Evolutionary conservation across 2,888 invertebrate genomes (phyloP).

Genomic region (Nematopogon swammerdamellus): DNA sequence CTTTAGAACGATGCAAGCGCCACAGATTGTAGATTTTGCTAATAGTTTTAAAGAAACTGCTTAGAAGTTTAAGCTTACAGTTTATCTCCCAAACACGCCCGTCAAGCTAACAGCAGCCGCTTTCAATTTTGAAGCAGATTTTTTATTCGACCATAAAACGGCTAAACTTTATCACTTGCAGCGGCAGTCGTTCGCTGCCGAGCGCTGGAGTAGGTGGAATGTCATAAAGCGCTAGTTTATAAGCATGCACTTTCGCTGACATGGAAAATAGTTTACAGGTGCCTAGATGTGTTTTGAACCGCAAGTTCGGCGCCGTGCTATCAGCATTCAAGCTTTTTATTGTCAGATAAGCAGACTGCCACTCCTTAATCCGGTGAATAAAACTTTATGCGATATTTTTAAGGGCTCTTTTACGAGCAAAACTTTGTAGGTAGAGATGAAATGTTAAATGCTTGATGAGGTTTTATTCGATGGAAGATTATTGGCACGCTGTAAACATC

Average conservation of each 20-base stretch:
- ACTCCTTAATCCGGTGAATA: conserved; percentile 45
- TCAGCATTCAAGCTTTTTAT: conserved; percentile 34
- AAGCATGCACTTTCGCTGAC: conserved; percentile 47
- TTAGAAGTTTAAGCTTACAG: too few species aligned
- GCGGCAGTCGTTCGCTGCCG: background rate
- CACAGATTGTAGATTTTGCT: too few species aligned
- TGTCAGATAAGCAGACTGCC: conserved; percentile 25
- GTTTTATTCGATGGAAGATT: background rate
- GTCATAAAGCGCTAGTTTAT: conserved; percentile 31
- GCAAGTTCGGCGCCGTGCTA: conserved; percentile 22
- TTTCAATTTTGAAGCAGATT: background rate
- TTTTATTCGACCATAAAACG: background rate
- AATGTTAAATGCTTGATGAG: conserved; percentile 40
- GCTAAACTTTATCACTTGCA: background rate
- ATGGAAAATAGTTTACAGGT: conserved; percentile 51
- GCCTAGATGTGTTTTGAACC: conserved; percentile 20
- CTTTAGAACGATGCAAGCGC: too few species aligned
- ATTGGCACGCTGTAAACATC: too few species aligned
- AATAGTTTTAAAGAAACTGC: too few species aligned
- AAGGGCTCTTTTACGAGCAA: conserved; percentile 37
- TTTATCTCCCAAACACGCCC: too few species aligned
- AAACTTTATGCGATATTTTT: conserved; percentile 47
- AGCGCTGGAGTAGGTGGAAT: background rate
- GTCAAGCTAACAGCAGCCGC: too few species aligned
- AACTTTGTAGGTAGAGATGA: conserved; percentile 43